phyloP scores from a whole-genome alignment of 2,113 vertebrate genomes.

The Mionectes macconnelli region DNA sequence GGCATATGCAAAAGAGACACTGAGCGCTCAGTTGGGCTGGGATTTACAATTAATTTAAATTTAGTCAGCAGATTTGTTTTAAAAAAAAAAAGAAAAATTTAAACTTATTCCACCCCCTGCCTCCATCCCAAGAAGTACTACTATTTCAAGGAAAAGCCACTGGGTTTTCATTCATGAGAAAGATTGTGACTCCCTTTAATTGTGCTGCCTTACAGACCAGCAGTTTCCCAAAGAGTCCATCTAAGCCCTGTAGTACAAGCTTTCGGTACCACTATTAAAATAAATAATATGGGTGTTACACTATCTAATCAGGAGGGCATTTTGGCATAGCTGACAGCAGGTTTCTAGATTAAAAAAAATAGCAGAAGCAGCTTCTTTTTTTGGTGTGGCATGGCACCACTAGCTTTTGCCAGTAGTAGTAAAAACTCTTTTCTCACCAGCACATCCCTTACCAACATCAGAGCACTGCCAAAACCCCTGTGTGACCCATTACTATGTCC shows the following conservation, averaged over 20 bases:
- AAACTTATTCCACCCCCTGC: slow-evolving; percentile 41
- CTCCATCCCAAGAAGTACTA: neutral
- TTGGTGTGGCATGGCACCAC: neutral
- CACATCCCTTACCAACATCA: neutral
- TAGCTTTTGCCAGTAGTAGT: neutral
- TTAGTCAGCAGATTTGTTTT: neutral
- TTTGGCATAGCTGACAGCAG: neutral
- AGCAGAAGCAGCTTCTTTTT: neutral
- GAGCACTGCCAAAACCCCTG: neutral
- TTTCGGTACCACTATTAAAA: neutral
- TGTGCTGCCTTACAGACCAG: neutral
- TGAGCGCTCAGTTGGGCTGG: neutral
- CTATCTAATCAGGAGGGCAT: neutral
- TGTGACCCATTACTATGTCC: neutral
- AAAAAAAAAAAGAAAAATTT: neutral
- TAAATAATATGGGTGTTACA: neutral
- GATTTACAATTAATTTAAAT: slow-evolving; percentile 48
- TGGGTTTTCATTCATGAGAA: slow-evolving; percentile 14
- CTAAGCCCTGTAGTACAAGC: neutral
- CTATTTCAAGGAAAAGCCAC: neutral
- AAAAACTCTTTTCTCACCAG: neutral
- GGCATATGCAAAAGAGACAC: neutral
- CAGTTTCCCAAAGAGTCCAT: neutral
- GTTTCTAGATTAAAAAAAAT: neutral
- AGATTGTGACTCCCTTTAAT: neutral